Evolutionary conservation across 2,888 invertebrate species (phyloP), one percentile per base, ranked within the genome.

Genomic region (Myopa testacea): DNA sequence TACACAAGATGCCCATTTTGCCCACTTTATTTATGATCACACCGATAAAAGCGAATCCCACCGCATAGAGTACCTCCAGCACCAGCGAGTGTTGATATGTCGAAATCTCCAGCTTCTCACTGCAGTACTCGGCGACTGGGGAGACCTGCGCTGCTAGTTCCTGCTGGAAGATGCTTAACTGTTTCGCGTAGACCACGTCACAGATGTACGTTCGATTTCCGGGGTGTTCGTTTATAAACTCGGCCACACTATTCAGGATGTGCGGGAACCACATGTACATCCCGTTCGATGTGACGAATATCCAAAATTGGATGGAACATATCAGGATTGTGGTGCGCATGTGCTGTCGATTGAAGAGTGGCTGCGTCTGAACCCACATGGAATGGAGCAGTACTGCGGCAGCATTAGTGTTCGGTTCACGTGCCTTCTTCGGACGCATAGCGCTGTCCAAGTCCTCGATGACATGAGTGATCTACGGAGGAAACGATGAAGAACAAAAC

Each of bases 221-320:
- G 0, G 87, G 86, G 78, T 87, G 80, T 45, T 83, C 80, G 7
- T 82, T 82, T 63, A 84, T 83, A 78, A 83, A 88, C 38, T 85
- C 84, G 0, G 84, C 85, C 50, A 87, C 83, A 68, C 84, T 85
- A 78, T 88, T 87, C 50, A 88, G 80, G 16, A 89, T 87, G 72
- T 87, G 84, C 4, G 88, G 88, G 75, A 88, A 87, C 87, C 87
- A 89, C 85, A 89, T 86, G 63, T 88, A 86, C 84, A 89, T 84
- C 40, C 87, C 86, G 79, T 87, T 86, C 14, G 85, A 87, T 45
- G 87, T 87, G 10, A 84, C 80, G 78, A 86, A 87, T 4, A 87
- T 86, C 60, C 83, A 85, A 80, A 88, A 88, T 81, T 88, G 87
- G 70, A 89, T 84, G 4, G 81, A 68, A 80, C 88, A 88, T 5